Conservation (phyloP, 2,888 invertebrate species). For the Pyrrhosoma nymphula region DNA sequence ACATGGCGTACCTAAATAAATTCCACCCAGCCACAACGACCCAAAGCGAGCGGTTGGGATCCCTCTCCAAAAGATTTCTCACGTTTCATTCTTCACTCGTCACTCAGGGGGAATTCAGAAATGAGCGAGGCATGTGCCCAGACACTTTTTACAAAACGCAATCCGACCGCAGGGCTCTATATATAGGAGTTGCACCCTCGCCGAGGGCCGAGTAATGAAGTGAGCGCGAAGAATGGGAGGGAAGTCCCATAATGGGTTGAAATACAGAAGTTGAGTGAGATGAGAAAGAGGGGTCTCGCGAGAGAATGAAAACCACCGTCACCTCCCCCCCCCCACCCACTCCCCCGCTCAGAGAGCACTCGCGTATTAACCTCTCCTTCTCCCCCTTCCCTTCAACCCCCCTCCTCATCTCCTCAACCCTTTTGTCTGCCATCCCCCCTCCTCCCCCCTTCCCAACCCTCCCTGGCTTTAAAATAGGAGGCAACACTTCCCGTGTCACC, state of each 20-base stretch:
- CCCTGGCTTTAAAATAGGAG: slow-evolving; percentile 17
- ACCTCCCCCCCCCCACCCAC: background rate
- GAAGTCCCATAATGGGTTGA: slow-evolving; percentile 38
- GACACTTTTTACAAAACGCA: background rate
- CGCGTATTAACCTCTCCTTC: background rate
- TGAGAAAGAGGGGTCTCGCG: slow-evolving; percentile 6
- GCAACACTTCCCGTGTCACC: slow-evolving; percentile 60
- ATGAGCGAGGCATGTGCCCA: background rate
- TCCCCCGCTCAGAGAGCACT: background rate
- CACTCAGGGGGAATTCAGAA: background rate
- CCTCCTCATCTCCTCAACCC: background rate
- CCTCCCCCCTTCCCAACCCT: background rate
- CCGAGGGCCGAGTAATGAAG: slow-evolving; percentile 41
- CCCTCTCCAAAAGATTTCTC: background rate
- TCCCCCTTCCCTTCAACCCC: background rate
- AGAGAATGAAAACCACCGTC: background rate
- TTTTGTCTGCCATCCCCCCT: background rate
- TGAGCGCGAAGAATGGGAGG: slow-evolving; percentile 57
- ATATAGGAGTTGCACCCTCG: background rate
- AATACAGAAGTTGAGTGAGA: slow-evolving; percentile 52
- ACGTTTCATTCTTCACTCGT: background rate
- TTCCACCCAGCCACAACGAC: too few relatives aligned
- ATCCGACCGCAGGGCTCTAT: background rate
- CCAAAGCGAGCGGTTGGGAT: too few relatives aligned
- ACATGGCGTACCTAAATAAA: too few relatives aligned